Evolutionary conservation across 2,797 vertebrate species (phyloP).

Genomic region (Sebastes itinus): DNA sequence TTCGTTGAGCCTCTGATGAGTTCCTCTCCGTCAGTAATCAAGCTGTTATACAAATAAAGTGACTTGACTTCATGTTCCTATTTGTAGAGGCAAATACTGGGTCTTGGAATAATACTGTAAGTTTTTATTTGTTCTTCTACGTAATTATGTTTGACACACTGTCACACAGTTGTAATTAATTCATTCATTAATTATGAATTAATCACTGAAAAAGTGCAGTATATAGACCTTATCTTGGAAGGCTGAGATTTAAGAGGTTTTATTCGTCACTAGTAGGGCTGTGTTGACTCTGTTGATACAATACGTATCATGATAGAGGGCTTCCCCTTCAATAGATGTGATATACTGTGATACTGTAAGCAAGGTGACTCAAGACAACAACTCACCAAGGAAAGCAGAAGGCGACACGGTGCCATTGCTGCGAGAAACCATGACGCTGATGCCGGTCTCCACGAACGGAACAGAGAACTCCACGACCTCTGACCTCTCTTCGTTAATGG

Average conservation of each 20-base stretch:
- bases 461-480: conserved; percentile 94
- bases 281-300: too few relatives aligned
- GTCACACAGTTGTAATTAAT: too few relatives aligned
- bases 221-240: not conserved
- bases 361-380: not conserved
- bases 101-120: not conserved
- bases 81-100: not conserved
- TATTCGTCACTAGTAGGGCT: not conserved
- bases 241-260: not conserved
- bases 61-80: not conserved
- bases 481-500: conserved; percentile 92
- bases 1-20: not conserved
- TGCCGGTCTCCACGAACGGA: conserved; percentile 93
- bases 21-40: not conserved
- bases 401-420: conserved; percentile 95
- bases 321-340: too few relatives aligned
- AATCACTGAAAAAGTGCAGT: not conserved
- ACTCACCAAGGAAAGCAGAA: conserved; percentile 91
- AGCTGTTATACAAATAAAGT: not conserved
- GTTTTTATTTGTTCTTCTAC: not conserved
- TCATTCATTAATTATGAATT: not conserved
- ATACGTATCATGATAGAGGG: too few relatives aligned
- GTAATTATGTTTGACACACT: not conserved
- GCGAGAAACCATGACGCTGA: conserved; percentile 94
- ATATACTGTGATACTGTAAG: too few relatives aligned